These are phyloP conservation scores for Crioceris asparagi DNA, from an alignment of 2,888 invertebrate genomes.

Conservation along the genomic window DNA sequence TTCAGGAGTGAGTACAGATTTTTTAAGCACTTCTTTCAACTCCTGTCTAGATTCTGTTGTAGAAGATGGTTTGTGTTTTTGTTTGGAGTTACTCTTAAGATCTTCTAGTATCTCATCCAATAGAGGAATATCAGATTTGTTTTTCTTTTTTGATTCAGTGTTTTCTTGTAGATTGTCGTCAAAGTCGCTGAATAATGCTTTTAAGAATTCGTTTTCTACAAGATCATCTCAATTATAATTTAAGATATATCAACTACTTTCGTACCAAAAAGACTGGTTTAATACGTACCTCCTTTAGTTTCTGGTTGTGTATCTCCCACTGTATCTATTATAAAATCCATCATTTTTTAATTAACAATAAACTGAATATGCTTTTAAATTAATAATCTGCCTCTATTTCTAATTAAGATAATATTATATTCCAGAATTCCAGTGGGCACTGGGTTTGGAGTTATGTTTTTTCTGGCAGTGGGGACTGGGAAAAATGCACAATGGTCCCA, in stretches of 20 bases:
- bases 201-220: conserved; percentile 1
- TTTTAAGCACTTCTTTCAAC: conserved; percentile 49
- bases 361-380: too few relatives aligned
- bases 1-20: conserved; percentile 51
- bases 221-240: too few relatives aligned
- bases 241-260: not conserved
- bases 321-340: conserved; percentile 51
- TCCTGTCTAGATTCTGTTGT: too few relatives aligned
- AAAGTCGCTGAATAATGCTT: conserved; percentile 19
- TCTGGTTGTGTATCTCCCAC: conserved; percentile 29
- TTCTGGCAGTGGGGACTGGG: too few relatives aligned
- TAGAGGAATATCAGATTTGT: conserved; percentile 33
- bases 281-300: conserved; percentile 1
- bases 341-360: too few relatives aligned
- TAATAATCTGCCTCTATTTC: too few relatives aligned
- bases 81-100: too few relatives aligned
- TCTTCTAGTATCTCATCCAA: conserved; percentile 24
- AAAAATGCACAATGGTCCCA: too few relatives aligned
- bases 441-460: too few relatives aligned
- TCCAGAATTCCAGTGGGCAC: too few relatives aligned
- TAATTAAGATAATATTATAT: too few relatives aligned
- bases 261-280: not conserved
- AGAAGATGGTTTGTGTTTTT: too few relatives aligned
- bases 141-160: conserved; percentile 26
- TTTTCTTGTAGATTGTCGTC: conserved; percentile 5